Evolutionary conservation across 2,113 vertebrate species (phyloP), one percentile per base, ranked within the genome.

Genomic region (Petaurus breviceps): DNA sequence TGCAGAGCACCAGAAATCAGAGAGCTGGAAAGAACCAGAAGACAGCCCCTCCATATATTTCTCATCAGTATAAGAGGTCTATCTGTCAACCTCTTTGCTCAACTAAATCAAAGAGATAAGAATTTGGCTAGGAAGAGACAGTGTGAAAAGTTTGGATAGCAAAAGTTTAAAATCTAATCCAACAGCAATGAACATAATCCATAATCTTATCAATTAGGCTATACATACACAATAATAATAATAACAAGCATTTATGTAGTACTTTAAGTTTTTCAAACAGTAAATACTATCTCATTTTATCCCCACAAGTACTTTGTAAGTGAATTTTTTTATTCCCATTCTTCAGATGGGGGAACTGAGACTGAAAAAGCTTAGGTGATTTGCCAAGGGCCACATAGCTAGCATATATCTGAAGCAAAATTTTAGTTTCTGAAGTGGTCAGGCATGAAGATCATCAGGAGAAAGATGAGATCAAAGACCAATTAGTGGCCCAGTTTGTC

Each of bases 41-140:
- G 93, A 92, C 2, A 50, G 26, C 90, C 93, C 92, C 12, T 1
- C 23, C n/a, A 51, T 43, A 26, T 92, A 91, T 92, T 97, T 95
- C 46, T 92, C 89, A 53, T 51, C 37, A 55, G 51, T 51, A 46
- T 25, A 68, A 9, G 2, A 14, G 10, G 46, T n/a, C 52, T n/a
- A 3, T 92, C 51, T 84, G 22, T 9, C 28, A 96, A 55, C 23
- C n/a, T 51, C 94, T 19, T 91, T 93, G 47, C 37, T 94, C 93
- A 93, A 57, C 26, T 93, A 97, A 95, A 95, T 94, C 91, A 92
- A 14, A 96, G 91, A 95, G 49, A 94, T 92, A 94, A 26, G 11
- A 28, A 22, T 77, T 93, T 93, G 10, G 10, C 57, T 61, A 31
- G 10, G 28, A 61, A 61, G 28, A 61, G 28, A 57, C 28, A 31